Percentiles rank a stretch among this genome's conserved stretches.
phyloP scores from a whole-genome alignment of 2,113 vertebrate species.

The Prionailurus viverrinus region DNA sequence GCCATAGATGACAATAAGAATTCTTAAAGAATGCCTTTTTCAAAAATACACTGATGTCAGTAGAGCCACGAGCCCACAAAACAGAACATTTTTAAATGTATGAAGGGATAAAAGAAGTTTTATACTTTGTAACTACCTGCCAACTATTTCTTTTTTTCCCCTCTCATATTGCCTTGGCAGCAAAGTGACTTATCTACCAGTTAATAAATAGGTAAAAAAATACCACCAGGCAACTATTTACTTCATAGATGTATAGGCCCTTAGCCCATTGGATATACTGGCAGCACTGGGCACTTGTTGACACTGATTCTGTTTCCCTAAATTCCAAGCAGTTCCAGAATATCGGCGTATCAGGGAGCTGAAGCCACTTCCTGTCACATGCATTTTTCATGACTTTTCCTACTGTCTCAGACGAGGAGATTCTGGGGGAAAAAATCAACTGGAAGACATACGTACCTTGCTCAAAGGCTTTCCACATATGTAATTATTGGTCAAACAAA shows the following conservation, averaged over 20 bases:
- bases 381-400: slow-evolving; percentile 62
- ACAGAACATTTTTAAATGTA: not conserved
- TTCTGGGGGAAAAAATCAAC: not conserved
- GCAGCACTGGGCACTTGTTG: not conserved
- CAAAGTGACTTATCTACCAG: slow-evolving; percentile 37
- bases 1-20: not conserved
- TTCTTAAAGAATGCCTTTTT: slow-evolving; percentile 25
- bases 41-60: not conserved
- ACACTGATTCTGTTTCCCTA: slow-evolving; percentile 30
- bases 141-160: not conserved
- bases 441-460: slow-evolving; percentile 35
- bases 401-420: slow-evolving; percentile 7
- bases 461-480: not conserved
- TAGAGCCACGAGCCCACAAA: not conserved
- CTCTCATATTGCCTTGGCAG: slow-evolving; percentile 47
- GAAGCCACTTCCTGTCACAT: slow-evolving; percentile 47
- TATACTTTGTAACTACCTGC: slow-evolving; percentile 8
- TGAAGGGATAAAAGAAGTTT: slow-evolving; percentile 49
- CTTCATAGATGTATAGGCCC: slow-evolving; percentile 47
- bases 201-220: slow-evolving; percentile 62
- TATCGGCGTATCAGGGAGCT: not conserved
- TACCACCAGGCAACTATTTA: slow-evolving; percentile 37
- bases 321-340: slow-evolving; percentile 19
- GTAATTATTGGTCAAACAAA: slow-evolving; percentile 37
- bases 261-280: not conserved